Evolutionary conservation across 2,888 invertebrate genomes (phyloP).

Genomic region (Ennomos erosarius): DNA sequence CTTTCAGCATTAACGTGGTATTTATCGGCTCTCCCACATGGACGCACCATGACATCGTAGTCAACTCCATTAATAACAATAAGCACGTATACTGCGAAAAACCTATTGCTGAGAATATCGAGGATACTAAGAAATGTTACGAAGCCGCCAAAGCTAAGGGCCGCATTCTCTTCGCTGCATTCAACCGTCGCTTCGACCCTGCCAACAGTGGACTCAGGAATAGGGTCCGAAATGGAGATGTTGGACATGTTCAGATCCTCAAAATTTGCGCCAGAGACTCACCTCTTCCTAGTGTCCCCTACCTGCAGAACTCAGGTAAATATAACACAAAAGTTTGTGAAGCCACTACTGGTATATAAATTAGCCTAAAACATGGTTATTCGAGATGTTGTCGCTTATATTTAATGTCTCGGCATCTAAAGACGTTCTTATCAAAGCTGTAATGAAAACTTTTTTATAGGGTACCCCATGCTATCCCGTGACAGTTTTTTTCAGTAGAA

Average conservation of each 20-base stretch:
- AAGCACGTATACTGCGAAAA: constrained; percentile 90
- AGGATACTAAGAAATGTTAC: constrained; percentile 84
- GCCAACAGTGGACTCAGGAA: constrained; percentile 79
- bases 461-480: too few relatives aligned
- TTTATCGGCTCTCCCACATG: constrained; percentile 86
- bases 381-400: too few relatives aligned
- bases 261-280: constrained; percentile 87
- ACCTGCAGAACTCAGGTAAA: constrained; percentile 85
- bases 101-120: constrained; percentile 85
- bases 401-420: too few relatives aligned
- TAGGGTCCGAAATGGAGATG: constrained; percentile 81
- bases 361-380: too few relatives aligned
- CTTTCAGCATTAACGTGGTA: constrained; percentile 59
- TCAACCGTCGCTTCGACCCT: constrained; percentile 89
- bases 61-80: constrained; percentile 77
- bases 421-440: too few relatives aligned
- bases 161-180: constrained; percentile 86
- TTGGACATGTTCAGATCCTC: constrained; percentile 87
- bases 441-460: too few relatives aligned
- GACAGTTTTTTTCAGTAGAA: too few relatives aligned
- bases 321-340: not conserved
- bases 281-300: constrained; percentile 86
- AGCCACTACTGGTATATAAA: too few relatives aligned
- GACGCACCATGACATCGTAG: constrained; percentile 85
- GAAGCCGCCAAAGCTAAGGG: constrained; percentile 83